phyloP scores from a whole-genome alignment of 2,113 vertebrate species.

The Nibea coibor region DNA sequence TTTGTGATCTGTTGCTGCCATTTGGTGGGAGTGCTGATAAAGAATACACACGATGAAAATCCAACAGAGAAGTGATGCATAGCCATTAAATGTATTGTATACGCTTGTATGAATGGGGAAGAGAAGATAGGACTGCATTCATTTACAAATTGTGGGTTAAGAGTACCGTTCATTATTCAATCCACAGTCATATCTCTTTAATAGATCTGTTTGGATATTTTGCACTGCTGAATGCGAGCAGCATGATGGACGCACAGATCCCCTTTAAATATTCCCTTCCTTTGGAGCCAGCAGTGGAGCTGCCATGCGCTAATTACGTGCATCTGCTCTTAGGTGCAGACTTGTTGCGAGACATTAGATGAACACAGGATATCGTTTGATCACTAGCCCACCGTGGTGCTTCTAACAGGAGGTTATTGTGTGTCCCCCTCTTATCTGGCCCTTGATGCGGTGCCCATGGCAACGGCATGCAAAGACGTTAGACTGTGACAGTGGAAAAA shows the following conservation, averaged over 20 bases:
- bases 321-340: background rate
- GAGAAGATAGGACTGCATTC: background rate
- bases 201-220: conserved; percentile 8
- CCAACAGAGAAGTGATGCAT: background rate
- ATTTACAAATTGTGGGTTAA: conserved; percentile 1
- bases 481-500: conserved; percentile 28
- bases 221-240: conserved; percentile 1
- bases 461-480: conserved; percentile 65
- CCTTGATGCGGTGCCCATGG: conserved; percentile 80
- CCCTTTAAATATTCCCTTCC: conserved; percentile 46
- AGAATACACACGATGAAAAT: background rate
- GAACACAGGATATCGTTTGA: conserved; percentile 70
- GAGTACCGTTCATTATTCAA: background rate
- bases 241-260: conserved; percentile 12
- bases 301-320: conserved; percentile 62
- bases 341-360: conserved; percentile 62
- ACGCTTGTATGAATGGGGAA: background rate
- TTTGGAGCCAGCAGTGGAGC: conserved; percentile 26
- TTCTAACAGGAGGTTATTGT: conserved; percentile 78
- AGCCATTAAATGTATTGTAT: background rate
- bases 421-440: conserved; percentile 77
- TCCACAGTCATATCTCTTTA: background rate
- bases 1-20: background rate
- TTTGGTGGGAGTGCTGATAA: background rate
- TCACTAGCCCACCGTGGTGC: conserved; percentile 57